phyloP scores from a whole-genome alignment of 2,797 vertebrate genomes.

The Sphenodon punctatus region DNA sequence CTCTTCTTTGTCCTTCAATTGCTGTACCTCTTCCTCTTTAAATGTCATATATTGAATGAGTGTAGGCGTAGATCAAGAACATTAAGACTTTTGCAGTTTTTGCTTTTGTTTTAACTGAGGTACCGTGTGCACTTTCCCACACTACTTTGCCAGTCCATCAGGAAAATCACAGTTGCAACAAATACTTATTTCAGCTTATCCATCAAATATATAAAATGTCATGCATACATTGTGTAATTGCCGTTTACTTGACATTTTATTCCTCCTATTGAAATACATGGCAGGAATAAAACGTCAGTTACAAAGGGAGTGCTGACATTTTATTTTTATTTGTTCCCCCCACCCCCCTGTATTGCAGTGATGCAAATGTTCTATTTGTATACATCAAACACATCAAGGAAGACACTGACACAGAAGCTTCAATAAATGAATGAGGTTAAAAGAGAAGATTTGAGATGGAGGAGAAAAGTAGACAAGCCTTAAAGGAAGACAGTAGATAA shows the following conservation, averaged over 20 bases:
- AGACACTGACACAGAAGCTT: background rate
- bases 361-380: conserved; percentile 19
- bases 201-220: conserved; percentile 39
- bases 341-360: conserved; percentile 26
- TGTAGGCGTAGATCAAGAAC: background rate
- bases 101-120: background rate
- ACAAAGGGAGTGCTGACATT: conserved; percentile 40
- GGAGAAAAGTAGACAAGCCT: background rate
- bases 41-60: conserved; percentile 6
- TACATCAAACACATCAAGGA: background rate
- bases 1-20: background rate
- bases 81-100: background rate
- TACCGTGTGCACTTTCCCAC: background rate
- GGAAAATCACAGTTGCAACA: conserved; percentile 14
- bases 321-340: no score
- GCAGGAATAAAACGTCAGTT: conserved; percentile 16
- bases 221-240: conserved; percentile 41
- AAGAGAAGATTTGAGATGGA: background rate
- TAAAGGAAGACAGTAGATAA: background rate
- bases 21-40: background rate
- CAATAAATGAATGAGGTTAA: background rate
- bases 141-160: background rate
- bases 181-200: conserved; percentile 1
- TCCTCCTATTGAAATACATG: conserved; percentile 40
- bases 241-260: conserved; percentile 46